These are phyloP conservation scores for Trachops cirrhosus DNA, from an alignment of 2,797 vertebrate species.

Conservation along the genomic window DNA sequence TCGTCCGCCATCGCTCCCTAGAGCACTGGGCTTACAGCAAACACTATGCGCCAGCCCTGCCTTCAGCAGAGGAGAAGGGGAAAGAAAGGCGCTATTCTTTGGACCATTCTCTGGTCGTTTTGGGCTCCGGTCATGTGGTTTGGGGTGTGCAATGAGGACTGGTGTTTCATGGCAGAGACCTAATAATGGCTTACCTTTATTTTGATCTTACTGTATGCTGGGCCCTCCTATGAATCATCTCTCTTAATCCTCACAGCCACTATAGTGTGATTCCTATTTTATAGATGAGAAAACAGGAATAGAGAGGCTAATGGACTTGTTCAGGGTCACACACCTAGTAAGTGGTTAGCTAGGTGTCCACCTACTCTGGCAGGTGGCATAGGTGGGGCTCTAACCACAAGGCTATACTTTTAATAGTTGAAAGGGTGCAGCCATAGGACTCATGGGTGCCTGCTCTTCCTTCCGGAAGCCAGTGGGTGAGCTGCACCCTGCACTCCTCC, in stretches of 20 bases:
- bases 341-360: not conserved
- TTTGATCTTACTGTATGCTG: not conserved
- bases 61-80: not conserved
- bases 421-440: not conserved
- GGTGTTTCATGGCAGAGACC: not conserved
- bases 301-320: conserved; percentile 21
- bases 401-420: not conserved
- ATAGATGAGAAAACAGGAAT: not conserved
- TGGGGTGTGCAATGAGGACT: not conserved
- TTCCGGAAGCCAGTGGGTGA: not conserved
- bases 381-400: not conserved
- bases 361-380: not conserved
- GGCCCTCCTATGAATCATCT: not conserved
- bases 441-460: not conserved
- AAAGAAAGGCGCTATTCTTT: not conserved
- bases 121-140: not conserved
- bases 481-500: not conserved
- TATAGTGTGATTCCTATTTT: conserved; percentile 32
- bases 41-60: not conserved
- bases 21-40: not conserved
- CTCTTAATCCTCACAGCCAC: not conserved
- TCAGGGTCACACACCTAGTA: conserved; percentile 1
- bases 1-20: not conserved
- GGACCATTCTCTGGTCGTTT: not conserved
- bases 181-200: conserved; percentile 12